Percentiles rank a stretch among this genome's conserved stretches.
These are phyloP conservation scores for Misgurnus anguillicaudatus DNA, from an alignment of 2,113 vertebrate genomes.

Conservation along the genomic window DNA sequence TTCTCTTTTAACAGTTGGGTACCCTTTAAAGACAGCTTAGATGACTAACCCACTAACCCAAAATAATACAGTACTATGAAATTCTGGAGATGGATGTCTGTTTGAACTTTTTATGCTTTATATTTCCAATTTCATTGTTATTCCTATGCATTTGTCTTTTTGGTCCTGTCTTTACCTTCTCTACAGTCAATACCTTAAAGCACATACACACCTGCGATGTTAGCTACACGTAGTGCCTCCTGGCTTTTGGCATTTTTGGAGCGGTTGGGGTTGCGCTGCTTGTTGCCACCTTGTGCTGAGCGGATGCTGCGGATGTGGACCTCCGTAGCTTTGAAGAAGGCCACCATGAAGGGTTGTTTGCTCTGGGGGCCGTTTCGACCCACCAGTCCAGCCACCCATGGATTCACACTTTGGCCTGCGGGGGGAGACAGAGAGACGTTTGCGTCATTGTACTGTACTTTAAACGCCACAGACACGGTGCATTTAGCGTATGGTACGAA, in stretches of 20 bases:
- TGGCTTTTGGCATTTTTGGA: conserved; percentile 88
- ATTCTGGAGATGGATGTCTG: background rate
- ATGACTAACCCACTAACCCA: no score
- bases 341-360: conserved; percentile 98
- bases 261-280: conserved; percentile 89
- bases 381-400: conserved; percentile 86
- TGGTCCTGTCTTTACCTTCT: background rate
- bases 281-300: conserved; percentile 78
- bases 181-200: background rate
- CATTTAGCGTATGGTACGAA: background rate
- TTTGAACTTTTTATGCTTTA: conserved; percentile 50
- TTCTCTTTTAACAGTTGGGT: no score
- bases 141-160: conserved; percentile 45
- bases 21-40: no score
- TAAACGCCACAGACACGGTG: background rate
- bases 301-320: conserved; percentile 93
- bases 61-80: no score
- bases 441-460: background rate
- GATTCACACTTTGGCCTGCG: conserved; percentile 91
- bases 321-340: conserved; percentile 97
- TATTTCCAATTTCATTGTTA: conserved; percentile 8
- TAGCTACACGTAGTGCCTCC: conserved; percentile 87
- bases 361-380: conserved; percentile 91
- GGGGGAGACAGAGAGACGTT: conserved; percentile 59
- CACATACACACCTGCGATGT: conserved; percentile 80